A percentile compares a stretch with the other conserved stretches of the same genome.
Conservation (phyloP, 2,797 vertebrate species). For the Eulemur albifrons region DNA sequence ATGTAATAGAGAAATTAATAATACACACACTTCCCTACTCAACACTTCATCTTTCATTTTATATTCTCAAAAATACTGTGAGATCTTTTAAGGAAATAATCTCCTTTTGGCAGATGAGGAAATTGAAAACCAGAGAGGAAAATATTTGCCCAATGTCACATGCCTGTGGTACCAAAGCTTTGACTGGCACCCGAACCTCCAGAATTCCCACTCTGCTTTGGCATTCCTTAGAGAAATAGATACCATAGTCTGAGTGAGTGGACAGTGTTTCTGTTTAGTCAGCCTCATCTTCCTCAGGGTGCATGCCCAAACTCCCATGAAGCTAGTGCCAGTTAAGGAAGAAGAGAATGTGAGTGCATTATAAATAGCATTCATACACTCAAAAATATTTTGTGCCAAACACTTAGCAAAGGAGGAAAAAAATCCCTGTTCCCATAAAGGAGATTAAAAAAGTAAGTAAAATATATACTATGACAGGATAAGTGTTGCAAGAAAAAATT, state of each 20-base stretch:
- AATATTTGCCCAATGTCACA: not conserved
- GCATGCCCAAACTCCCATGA: not conserved
- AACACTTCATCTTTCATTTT: not conserved
- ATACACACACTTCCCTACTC: not conserved
- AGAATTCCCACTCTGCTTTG: not conserved
- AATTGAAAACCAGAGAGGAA: not conserved
- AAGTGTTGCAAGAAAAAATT: not conserved
- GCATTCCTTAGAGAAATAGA: not conserved
- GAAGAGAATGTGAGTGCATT: not conserved
- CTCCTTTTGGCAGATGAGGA: not conserved
- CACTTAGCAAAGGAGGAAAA: not conserved
- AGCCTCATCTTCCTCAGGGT: not conserved
- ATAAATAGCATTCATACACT: not conserved
- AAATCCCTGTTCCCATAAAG: not conserved
- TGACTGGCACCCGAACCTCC: not conserved
- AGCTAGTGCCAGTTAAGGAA: not conserved
- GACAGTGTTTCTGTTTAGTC: not conserved
- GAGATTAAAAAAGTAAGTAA: not conserved
- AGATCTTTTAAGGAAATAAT: not conserved
- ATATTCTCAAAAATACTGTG: not conserved
- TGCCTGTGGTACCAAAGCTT: not conserved
- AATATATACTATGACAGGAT: not conserved
- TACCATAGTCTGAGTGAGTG: not conserved
- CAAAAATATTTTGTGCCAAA: not conserved
- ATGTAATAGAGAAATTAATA: not conserved